A percentile compares a stretch with the other conserved stretches of the same genome.
phyloP scores from a whole-genome alignment of 2,797 vertebrate genomes.

The Pempheris klunzingeri region DNA sequence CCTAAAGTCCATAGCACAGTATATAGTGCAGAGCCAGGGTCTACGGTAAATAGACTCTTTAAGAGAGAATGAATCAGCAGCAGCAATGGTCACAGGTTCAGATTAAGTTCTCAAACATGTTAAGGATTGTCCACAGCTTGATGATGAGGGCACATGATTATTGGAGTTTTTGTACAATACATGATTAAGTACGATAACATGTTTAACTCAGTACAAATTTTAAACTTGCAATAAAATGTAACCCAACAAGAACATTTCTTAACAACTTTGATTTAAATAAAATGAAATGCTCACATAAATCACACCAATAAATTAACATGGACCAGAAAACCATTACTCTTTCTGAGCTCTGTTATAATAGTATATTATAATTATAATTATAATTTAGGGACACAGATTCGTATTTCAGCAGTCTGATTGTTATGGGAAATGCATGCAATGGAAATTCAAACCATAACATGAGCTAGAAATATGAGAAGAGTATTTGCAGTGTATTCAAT shows the following conservation, averaged over 20 bases:
- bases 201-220: conserved; percentile 27
- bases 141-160: conserved; percentile 2
- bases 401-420: not conserved
- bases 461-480: not conserved
- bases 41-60: conserved; percentile 55
- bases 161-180: conserved; percentile 33
- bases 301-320: conserved; percentile 16
- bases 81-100: conserved; percentile 26
- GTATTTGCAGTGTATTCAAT: not conserved
- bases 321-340: conserved; percentile 12
- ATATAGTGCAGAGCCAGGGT: conserved; percentile 35
- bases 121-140: conserved; percentile 9
- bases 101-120: conserved; percentile 31
- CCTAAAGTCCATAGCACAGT: conserved; percentile 30
- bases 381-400: conserved; percentile 5
- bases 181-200: conserved; percentile 11
- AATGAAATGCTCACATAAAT: conserved; percentile 7
- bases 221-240: conserved; percentile 28
- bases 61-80: conserved; percentile 33
- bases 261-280: conserved; percentile 34
- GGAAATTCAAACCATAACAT: conserved; percentile 16
- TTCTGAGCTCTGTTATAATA: not conserved
- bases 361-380: too few species aligned
- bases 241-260: conserved; percentile 17
- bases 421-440: not conserved